Evolutionary conservation across 2,888 invertebrate species (phyloP).

Genomic region (Meganola albula): DNA sequence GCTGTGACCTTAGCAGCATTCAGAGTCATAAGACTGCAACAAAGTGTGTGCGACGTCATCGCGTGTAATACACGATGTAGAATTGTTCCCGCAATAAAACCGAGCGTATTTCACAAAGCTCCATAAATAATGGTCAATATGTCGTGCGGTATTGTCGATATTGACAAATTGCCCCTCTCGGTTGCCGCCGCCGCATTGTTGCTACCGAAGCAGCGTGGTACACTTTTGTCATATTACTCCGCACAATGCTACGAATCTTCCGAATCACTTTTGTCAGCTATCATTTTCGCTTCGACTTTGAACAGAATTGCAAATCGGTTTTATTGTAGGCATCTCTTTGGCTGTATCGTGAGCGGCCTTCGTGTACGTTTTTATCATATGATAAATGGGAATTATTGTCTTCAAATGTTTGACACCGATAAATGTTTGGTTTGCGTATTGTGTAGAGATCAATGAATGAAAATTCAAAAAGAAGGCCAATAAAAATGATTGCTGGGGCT

Average conservation of each 20-base stretch:
- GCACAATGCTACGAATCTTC: slow-evolving; percentile 55
- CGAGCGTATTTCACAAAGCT: slow-evolving; percentile 61
- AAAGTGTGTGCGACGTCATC: slow-evolving; percentile 57
- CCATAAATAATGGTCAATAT: slow-evolving; percentile 77
- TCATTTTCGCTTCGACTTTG: slow-evolving; percentile 68
- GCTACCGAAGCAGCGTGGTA: slow-evolving; percentile 51
- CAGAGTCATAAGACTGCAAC: slow-evolving; percentile 39
- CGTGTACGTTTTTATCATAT: slow-evolving; percentile 49
- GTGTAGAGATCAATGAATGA: slow-evolving; percentile 33
- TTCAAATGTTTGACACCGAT: slow-evolving; percentile 47
- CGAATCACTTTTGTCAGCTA: slow-evolving; percentile 64
- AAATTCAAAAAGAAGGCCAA: slow-evolving; percentile 47
- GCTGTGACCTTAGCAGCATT: too few relatives aligned
- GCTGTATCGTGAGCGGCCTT: slow-evolving; percentile 44
- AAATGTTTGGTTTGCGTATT: slow-evolving; percentile 58
- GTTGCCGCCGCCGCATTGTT: slow-evolving; percentile 69
- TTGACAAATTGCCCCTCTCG: slow-evolving; percentile 73
- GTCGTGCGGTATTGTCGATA: slow-evolving; percentile 71
- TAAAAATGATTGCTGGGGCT: slow-evolving; percentile 32
- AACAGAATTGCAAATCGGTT: slow-evolving; percentile 56
- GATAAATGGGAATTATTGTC: slow-evolving; percentile 61
- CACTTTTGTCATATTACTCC: slow-evolving; percentile 52
- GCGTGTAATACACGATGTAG: slow-evolving; percentile 67
- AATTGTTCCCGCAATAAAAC: slow-evolving; percentile 73
- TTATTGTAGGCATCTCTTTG: slow-evolving; percentile 62